Conservation (phyloP, 1,140 invertebrate genomes). For the Drosophila punjabiensis region DNA sequence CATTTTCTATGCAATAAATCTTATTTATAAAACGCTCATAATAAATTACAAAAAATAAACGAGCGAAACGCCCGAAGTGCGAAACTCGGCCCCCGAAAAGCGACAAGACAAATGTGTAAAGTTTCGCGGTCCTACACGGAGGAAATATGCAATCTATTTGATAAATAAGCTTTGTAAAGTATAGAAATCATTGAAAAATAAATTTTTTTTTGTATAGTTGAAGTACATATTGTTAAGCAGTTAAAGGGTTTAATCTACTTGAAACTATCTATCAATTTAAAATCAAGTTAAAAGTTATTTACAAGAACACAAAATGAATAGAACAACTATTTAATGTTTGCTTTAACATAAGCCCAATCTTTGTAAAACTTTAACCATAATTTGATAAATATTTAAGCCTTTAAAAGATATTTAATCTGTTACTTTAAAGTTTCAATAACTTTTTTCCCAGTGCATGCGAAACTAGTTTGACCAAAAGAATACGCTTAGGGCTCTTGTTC, state of each 20-base stretch:
- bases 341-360: not conserved
- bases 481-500: not conserved
- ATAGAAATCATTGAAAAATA: not conserved
- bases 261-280: not conserved
- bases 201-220: too few species aligned
- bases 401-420: not conserved
- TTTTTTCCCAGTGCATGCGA: not conserved
- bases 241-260: not conserved
- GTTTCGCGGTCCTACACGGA: conserved; percentile 45
- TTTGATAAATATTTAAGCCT: not conserved
- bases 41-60: conserved; percentile 76
- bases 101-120: conserved; percentile 73
- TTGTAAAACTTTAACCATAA: too few species aligned
- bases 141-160: not conserved
- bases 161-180: not conserved
- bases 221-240: not conserved
- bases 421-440: not conserved
- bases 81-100: conserved; percentile 29
- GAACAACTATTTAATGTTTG: fast-evolving
- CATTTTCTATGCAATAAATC: conserved; percentile 74
- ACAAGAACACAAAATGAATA: not conserved
- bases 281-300: not conserved
- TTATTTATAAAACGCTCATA: conserved; percentile 74
- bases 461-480: not conserved
- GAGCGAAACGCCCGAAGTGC: conserved; percentile 39